Percentiles rank a stretch among this genome's conserved stretches.
These are phyloP conservation scores for Gortyna flavago DNA, from an alignment of 2,888 invertebrate genomes.

Conservation along the genomic window DNA sequence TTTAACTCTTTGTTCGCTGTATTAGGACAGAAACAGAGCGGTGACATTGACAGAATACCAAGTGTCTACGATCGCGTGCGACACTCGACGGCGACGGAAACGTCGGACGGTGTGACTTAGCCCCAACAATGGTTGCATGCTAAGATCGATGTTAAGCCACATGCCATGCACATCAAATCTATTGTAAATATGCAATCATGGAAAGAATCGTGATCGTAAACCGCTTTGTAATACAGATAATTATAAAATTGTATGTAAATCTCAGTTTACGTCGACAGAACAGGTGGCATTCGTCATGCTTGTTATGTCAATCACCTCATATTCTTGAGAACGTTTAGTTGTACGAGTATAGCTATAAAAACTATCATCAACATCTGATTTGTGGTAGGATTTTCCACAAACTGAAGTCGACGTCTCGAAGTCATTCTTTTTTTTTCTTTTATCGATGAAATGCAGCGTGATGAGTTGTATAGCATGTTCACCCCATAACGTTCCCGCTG, in stretches of 20 bases:
- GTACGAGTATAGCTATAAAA: constrained; percentile 5
- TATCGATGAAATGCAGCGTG: background rate
- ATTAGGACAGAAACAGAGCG: constrained; percentile 32
- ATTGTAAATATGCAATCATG: constrained; percentile 58
- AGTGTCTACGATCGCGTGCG: constrained; percentile 37
- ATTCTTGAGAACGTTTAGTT: constrained; percentile 18
- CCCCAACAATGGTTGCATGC: constrained; percentile 58
- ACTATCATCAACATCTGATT: background rate
- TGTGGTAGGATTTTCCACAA: constrained; percentile 15
- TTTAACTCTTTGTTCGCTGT: constrained; percentile 36
- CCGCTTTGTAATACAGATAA: constrained; percentile 45
- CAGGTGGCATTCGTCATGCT: constrained; percentile 26
- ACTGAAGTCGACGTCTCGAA: too few relatives aligned
- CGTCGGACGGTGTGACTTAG: constrained; percentile 44
- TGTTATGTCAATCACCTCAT: constrained; percentile 53
- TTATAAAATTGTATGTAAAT: constrained; percentile 50
- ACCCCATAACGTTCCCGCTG: background rate
- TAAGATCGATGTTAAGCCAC: constrained; percentile 37
- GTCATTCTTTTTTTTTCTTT: too few relatives aligned
- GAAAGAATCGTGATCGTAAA: constrained; percentile 38
- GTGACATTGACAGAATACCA: constrained; percentile 42
- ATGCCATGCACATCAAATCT: constrained; percentile 37
- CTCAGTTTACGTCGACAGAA: constrained; percentile 7
- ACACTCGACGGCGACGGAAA: constrained; percentile 13
- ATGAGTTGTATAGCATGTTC: background rate